A percentile compares a stretch with the other conserved stretches of the same genome.
Evolutionary conservation across 2,797 vertebrate genomes (phyloP).

Genomic region (Artibeus lituratus): DNA sequence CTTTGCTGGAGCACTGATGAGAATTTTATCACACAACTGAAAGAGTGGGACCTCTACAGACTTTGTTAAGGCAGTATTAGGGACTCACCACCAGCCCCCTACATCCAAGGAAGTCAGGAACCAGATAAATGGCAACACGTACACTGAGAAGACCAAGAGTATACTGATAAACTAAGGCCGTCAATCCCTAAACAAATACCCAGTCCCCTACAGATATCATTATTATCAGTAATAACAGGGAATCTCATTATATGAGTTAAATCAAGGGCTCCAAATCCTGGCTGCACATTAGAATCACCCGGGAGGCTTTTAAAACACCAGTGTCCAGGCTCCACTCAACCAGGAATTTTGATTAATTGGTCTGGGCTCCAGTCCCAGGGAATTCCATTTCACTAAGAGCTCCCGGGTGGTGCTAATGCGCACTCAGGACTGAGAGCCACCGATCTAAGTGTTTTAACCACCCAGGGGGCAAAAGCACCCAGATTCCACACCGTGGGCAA

Average conservation of each 20-base stretch:
- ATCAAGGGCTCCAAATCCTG: neutral
- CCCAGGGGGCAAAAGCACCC: neutral
- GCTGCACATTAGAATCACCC: neutral
- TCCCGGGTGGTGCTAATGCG: slow-evolving; percentile 33
- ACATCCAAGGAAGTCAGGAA: neutral
- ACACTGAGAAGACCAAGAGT: neutral
- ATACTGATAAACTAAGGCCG: neutral
- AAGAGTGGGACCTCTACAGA: neutral
- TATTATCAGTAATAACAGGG: neutral
- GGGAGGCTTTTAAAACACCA: neutral
- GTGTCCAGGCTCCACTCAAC: neutral
- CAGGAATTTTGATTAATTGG: slow-evolving; percentile 33
- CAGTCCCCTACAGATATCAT: neutral
- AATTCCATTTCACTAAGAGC: slow-evolving; percentile 49
- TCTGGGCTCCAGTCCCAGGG: slow-evolving; percentile 43
- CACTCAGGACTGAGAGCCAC: neutral
- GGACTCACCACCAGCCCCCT: neutral
- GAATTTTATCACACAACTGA: neutral
- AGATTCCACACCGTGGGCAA: neutral
- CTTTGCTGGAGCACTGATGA: neutral
- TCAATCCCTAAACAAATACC: neutral
- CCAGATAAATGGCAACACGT: neutral
- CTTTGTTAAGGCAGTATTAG: neutral
- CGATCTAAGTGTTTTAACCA: slow-evolving; percentile 43
- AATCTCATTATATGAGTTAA: neutral